Base-by-base conservation (phyloP, 2,113 vertebrate genomes). In the Corythornis cristatus region DNA sequence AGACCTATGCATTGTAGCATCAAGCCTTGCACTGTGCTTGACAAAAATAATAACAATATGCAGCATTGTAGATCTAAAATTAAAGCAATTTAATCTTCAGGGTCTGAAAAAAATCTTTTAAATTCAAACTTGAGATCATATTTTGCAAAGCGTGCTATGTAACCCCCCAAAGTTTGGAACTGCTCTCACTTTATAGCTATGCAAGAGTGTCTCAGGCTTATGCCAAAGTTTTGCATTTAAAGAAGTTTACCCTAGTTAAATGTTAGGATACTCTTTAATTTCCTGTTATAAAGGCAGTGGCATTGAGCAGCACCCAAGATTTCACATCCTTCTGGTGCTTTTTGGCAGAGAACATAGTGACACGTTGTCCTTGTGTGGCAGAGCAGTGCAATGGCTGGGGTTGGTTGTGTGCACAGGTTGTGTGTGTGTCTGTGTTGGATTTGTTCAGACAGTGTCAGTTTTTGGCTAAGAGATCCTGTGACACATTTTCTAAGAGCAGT, bases 341-440 rank as follows among this genome's bases (percentile, higher is more conserved):
- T 56, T 16, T 65, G 66, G 25, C 23, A 33, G 17, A 79, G n/a
- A 5, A n/a, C 20, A 9, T 3, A 26, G 12, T 43, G 72, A 6
- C 10, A 15, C 11, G 1, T 48, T 0, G 3, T 26, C 56, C 51
- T 31, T 23, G 48, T 4, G 6, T 28, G 62, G 35, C 70, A 89
- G 81, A 82, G 22, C 0, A 0, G 25, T 31, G 66, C 42, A 11
- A 11, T 50, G 28, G 4, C 28, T 2, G 5, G 23, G 8, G 15
- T 1, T 37, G 50, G 37, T 25, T 0, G 0, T 8, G 61, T 10
- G 31, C 29, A 18, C 2, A 8, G 6, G n/a, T 5, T 40, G 11
- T 46, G 42, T 2, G 1, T n/a, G 35, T 37, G 45, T n/a, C n/a
- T n/a, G n/a, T n/a, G 53, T 43, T 45, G 19, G 48, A 37, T 23